phyloP scores from a whole-genome alignment of 2,797 vertebrate species.

The Myripristis jacobus region DNA sequence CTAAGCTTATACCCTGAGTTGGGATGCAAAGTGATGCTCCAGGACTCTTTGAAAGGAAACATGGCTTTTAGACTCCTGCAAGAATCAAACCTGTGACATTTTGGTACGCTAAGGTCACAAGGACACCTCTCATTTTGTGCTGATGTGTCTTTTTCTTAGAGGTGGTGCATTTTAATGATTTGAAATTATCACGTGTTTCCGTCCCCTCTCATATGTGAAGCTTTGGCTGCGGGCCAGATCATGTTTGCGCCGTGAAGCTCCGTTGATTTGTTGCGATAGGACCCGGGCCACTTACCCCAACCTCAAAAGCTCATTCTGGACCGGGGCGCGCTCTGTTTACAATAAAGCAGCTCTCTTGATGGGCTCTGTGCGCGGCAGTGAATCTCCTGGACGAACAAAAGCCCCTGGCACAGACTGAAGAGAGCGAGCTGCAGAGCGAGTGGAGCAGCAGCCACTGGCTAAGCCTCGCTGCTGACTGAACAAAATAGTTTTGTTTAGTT shows the following conservation, averaged over 20 bases:
- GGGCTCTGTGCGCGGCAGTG: conserved; percentile 41
- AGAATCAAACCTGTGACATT: conserved; percentile 11
- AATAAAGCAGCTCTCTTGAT: conserved; percentile 46
- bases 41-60: conserved; percentile 7
- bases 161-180: conserved; percentile 1
- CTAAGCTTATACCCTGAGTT: conserved; percentile 18
- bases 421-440: conserved; percentile 44
- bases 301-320: conserved; percentile 63
- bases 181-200: conserved; percentile 22
- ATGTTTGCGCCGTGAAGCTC: conserved; percentile 19
- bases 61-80: no score
- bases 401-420: conserved; percentile 61
- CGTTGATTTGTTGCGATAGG: conserved; percentile 55
- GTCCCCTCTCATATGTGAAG: conserved; percentile 6
- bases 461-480: conserved; percentile 61
- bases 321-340: conserved; percentile 51
- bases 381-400: conserved; percentile 63
- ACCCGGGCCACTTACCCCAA: conserved; percentile 62
- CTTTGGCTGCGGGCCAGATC: conserved; percentile 26
- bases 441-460: conserved; percentile 60
- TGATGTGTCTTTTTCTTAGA: conserved; percentile 2
- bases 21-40: background rate
- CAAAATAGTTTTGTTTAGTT: conserved; percentile 68
- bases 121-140: background rate
- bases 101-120: background rate